Percentiles rank a stretch among this genome's conserved stretches.
Evolutionary conservation across 2,797 vertebrate genomes (phyloP).

Genomic region (Catharus ustulatus): DNA sequence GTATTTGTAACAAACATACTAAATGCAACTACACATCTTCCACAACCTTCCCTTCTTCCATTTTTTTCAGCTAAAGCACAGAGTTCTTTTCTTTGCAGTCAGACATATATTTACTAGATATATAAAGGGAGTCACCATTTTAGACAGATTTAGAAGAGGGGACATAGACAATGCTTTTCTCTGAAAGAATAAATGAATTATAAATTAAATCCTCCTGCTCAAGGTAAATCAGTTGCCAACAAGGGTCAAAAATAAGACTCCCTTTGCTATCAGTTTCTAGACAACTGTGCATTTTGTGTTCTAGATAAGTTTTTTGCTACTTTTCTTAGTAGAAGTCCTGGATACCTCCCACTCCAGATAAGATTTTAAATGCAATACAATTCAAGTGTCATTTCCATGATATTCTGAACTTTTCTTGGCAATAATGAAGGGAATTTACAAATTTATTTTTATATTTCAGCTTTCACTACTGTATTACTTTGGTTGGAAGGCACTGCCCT

Average conservation of each 20-base stretch:
- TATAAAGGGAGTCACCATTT: not conserved
- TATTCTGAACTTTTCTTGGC: not conserved
- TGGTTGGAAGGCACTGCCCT: not conserved
- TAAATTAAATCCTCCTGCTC: not conserved
- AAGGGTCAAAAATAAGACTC: not conserved
- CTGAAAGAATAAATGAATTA: not conserved
- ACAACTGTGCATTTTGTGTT: not conserved
- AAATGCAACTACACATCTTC: not conserved
- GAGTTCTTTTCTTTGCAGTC: not conserved
- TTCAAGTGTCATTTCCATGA: not conserved
- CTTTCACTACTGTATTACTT: not conserved
- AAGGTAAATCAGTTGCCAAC: not conserved
- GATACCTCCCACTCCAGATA: not conserved
- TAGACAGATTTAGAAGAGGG: not conserved
- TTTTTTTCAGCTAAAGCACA: not conserved
- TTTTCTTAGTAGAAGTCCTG: not conserved
- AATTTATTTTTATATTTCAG: not conserved
- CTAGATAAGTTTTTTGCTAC: not conserved
- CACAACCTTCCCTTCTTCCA: not conserved
- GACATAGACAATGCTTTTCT: not conserved
- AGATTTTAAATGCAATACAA: not conserved
- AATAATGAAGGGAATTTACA: not conserved
- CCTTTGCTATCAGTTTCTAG: not conserved
- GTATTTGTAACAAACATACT: not conserved
- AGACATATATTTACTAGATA: not conserved